Conservation (phyloP, 2,888 invertebrate genomes). For the Stenoptilia bipunctidactyla region DNA sequence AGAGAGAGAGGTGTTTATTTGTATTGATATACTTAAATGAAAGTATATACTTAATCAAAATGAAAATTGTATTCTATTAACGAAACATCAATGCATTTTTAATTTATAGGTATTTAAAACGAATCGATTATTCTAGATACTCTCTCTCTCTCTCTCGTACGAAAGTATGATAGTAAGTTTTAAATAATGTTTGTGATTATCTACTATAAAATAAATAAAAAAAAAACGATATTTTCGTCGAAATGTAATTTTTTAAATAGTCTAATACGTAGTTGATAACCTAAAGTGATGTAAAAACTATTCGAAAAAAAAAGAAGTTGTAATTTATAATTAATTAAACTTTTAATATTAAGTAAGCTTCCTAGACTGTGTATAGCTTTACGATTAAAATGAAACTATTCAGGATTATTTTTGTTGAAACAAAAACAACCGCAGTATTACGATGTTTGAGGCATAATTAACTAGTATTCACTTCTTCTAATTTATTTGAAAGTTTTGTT, state of each 20-base stretch:
- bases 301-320: constrained; percentile 17
- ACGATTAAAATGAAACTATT: constrained; percentile 14
- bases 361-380: constrained; percentile 42
- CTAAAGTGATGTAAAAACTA: constrained; percentile 15
- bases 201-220: too few relatives aligned
- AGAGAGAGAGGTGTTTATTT: too few relatives aligned
- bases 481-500: too few relatives aligned
- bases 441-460: too few relatives aligned
- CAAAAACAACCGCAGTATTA: too few relatives aligned
- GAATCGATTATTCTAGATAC: not conserved
- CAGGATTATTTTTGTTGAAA: constrained; percentile 1
- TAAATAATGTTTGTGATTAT: not conserved
- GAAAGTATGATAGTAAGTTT: not conserved
- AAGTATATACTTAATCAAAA: too few relatives aligned
- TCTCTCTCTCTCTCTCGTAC: too few relatives aligned
- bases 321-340: constrained; percentile 16
- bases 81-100: too few relatives aligned
- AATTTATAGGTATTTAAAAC: too few relatives aligned
- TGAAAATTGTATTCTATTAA: too few relatives aligned
- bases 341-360: constrained; percentile 28
- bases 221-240: constrained; percentile 1
- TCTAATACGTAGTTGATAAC: constrained; percentile 20
- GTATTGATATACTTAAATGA: too few relatives aligned
- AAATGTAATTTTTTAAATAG: constrained; percentile 36
- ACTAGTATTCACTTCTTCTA: too few relatives aligned